Evolutionary conservation across 1,140 invertebrate genomes (phyloP).

Genomic region (Drosophila nannoptera): DNA sequence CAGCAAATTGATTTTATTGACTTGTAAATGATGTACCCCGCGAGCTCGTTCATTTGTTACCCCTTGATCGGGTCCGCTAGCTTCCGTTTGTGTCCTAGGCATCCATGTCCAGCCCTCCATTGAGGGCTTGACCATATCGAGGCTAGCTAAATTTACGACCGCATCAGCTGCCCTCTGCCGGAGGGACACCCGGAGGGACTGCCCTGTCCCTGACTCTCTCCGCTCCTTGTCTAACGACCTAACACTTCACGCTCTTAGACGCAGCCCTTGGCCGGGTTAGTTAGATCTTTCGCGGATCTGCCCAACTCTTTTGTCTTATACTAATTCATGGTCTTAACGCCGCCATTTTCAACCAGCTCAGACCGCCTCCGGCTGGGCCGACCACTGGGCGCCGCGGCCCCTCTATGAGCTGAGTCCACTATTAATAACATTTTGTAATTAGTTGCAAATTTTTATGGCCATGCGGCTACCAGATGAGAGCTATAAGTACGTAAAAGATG

Average conservation of each 20-base stretch:
- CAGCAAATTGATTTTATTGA: constrained; percentile 76
- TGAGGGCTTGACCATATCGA: constrained; percentile 31
- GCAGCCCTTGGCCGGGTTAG: too few relatives aligned
- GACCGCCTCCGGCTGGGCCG: constrained; percentile 4
- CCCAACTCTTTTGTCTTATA: constrained; percentile 28
- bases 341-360: constrained; percentile 37
- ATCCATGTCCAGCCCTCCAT: too few relatives aligned
- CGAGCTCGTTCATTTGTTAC: constrained; percentile 1
- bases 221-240: too few relatives aligned
- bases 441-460: constrained; percentile 58
- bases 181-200: neutral
- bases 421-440: constrained; percentile 76
- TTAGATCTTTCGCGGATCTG: too few relatives aligned
- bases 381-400: constrained; percentile 44
- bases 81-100: too few relatives aligned
- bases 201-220: too few relatives aligned
- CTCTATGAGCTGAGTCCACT: constrained; percentile 57
- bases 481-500: constrained; percentile 39
- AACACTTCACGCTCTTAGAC: too few relatives aligned
- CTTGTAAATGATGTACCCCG: constrained; percentile 63
- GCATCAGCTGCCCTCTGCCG: constrained; percentile 7
- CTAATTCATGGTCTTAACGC: constrained; percentile 73
- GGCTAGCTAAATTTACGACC: constrained; percentile 34
- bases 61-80: constrained; percentile 15
- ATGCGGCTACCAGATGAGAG: constrained; percentile 29